phyloP scores from a whole-genome alignment of 1,140 invertebrate genomes.

The Drosophila erecta region DNA sequence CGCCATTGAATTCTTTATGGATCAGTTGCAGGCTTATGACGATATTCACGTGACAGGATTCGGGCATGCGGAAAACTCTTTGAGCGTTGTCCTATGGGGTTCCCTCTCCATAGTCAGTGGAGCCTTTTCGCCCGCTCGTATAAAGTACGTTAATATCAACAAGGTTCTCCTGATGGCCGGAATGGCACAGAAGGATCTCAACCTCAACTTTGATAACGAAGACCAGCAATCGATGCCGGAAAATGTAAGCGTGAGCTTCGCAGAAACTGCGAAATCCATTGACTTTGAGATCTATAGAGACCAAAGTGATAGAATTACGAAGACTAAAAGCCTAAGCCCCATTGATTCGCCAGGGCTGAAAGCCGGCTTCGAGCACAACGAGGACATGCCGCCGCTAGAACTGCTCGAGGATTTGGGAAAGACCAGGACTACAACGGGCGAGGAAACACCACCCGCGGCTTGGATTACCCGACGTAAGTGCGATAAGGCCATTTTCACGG shows the following conservation, averaged over 20 bases:
- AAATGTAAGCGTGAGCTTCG: not conserved
- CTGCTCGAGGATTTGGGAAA: conserved; percentile 42
- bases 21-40: conserved; percentile 25
- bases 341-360: not conserved
- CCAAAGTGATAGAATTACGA: not conserved
- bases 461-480: conserved; percentile 64
- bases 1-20: conserved; percentile 43
- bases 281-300: not conserved
- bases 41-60: conserved; percentile 15
- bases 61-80: conserved; percentile 1
- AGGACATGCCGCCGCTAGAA: conserved; percentile 53
- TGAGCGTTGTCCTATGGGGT: conserved; percentile 45
- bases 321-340: too few species aligned
- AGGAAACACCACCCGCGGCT: conserved; percentile 19
- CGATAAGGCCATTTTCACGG: conserved; percentile 85
- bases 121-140: conserved; percentile 40
- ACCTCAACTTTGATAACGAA: not conserved
- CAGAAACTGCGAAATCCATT: not conserved
- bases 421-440: conserved; percentile 24
- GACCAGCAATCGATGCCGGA: not conserved
- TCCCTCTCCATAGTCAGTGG: conserved; percentile 22
- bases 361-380: conserved; percentile 20
- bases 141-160: conserved; percentile 53
- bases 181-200: conserved; percentile 10
- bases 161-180: conserved; percentile 11